Evolutionary conservation across 2,113 vertebrate genomes (phyloP), one percentile per base, ranked within the genome.

Genomic region (Ammodytes dubius): DNA sequence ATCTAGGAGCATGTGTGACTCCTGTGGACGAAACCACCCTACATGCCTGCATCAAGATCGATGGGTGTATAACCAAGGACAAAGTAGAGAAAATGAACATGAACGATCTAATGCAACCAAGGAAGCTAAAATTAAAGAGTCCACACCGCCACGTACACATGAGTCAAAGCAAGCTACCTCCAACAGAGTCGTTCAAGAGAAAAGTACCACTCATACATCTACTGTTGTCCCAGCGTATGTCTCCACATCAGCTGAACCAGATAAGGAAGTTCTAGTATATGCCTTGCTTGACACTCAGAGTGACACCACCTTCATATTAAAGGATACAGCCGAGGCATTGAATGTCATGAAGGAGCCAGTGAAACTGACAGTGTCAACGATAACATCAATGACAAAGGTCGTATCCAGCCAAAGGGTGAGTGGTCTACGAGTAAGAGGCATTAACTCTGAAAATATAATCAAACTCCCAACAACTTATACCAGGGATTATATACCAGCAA

Each of bases 21-120:
- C 9, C 64, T 81, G 77, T 66, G 27, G 37, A 45, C 82, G 40
- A 15, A 27, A 0, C 11, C 84, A 87, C 13, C 82, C 71, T 17
- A 87, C 79, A 0, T 85, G 79, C 17, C 14, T 85, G 27, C 82
- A 87, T 74, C 63, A 83, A 57, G 75, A 85, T 52, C 4, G 64
- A 14, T 11, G 12, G 13, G 15, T 14, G 6, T 46, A 45, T 63
- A 6, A 67, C n/a, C 61, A 52, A 59, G 45, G 5, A 50, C 50
- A 59, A 74, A 7, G 45, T n/a, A n/a, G n/a, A n/a, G n/a, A n/a
- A n/a, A n/a, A 52, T 8, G 1, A 49, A 50, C 37, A 60, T 49
- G n/a, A n/a, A 40, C 10, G 27, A 13, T 17, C 67, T n/a, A 53
- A 40, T 27, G 47, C 4, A n/a, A 19, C 11, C 15, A 54, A 10